Evolutionary conservation across 2,888 invertebrate species (phyloP), one percentile per base, ranked within the genome.

Genomic region (Selenia dentaria): DNA sequence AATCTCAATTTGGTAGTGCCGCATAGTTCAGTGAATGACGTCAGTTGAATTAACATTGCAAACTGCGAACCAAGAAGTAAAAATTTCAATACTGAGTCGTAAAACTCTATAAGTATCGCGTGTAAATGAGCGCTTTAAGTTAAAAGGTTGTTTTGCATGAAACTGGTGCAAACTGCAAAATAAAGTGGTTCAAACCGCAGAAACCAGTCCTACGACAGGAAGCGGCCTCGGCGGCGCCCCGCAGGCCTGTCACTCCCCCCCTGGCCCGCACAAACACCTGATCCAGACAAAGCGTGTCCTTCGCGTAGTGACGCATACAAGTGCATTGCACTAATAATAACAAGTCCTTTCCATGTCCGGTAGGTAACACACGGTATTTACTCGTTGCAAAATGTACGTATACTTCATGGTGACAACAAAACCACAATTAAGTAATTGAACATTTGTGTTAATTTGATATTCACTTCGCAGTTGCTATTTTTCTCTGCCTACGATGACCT

Each of bases 211-310:
- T 76, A 71, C 74, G 85, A 77, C 87, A 86, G 88, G 88, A 87
- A 87, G 88, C 83, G 85, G 81, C 85, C 85, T 85, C 84, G 84
- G 73, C 70, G 59, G 55, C 57, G 57, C 55, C 56, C 57, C 64
- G 55, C 60, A 46, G 64, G 51, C 59, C 55, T 44, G 49, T 46
- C 59, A 55, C 47, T 49, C 51, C 60, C 51, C n/a, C 48, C 47
- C 55, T 31, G 35, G 28, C 57, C 41, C 50, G 36, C 46, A 47
- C 71, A 67, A 74, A 77, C 84, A 83, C 84, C 83, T 83, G 86
- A 81, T 84, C 84, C 84, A 86, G 86, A 86, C 87, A 86, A 86
- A 86, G 85, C 85, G 76, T 83, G 87, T 86, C 87, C 87, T 86
- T 86, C 86, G 69, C 74, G 67, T 67, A 61, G 71, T 87, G 86